These are phyloP conservation scores for Eucriotettix oculatus DNA, from an alignment of 2,888 invertebrate genomes.

Conservation along the genomic window DNA sequence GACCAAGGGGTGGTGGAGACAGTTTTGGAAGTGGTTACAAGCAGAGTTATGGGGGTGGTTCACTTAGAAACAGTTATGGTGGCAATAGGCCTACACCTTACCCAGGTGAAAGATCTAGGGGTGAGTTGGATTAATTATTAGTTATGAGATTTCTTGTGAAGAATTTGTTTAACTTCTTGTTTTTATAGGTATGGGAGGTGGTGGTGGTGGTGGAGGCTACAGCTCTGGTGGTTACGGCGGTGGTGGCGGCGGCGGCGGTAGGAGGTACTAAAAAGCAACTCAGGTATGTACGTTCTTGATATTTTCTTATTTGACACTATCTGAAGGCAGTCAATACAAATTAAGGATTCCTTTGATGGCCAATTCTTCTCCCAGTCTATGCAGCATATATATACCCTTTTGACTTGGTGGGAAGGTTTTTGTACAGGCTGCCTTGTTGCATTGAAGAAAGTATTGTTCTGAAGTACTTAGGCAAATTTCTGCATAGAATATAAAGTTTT, in stretches of 20 bases:
- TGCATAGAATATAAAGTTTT: too few relatives aligned
- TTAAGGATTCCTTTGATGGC: too few relatives aligned
- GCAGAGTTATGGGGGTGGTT: conserved; percentile 68
- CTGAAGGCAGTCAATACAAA: too few relatives aligned
- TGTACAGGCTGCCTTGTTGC: too few relatives aligned
- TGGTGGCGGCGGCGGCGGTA: background rate
- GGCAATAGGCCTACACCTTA: conserved; percentile 1
- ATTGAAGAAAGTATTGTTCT: too few relatives aligned
- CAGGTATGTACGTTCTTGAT: background rate
- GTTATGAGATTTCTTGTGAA: background rate
- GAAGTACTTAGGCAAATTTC: too few relatives aligned
- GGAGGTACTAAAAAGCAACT: background rate
- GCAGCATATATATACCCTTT: too few relatives aligned
- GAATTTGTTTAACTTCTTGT: background rate
- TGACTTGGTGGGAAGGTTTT: too few relatives aligned
- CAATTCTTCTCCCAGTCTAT: too few relatives aligned
- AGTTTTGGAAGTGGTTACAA: conserved; percentile 64
- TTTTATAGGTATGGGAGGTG: conserved; percentile 2
- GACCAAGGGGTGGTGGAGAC: conserved; percentile 30
- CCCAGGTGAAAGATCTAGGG: background rate
- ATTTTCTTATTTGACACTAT: too few relatives aligned
- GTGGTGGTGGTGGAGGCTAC: conserved; percentile 7
- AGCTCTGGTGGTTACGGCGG: background rate
- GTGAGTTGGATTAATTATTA: background rate
- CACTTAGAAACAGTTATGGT: conserved; percentile 37